Conservation (phyloP, 2,888 invertebrate species). For the Octonoba sinensis region DNA sequence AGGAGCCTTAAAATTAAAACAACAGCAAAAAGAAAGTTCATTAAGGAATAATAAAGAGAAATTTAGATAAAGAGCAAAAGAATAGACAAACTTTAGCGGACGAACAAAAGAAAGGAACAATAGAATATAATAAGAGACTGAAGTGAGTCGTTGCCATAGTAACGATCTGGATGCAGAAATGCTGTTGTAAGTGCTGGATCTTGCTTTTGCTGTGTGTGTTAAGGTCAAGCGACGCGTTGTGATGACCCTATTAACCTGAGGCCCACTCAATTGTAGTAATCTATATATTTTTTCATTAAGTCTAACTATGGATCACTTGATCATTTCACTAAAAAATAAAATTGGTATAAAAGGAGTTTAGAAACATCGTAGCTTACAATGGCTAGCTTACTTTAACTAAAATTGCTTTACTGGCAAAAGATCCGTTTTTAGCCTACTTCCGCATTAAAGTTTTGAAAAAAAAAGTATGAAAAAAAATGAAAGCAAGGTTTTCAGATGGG, state of each 20-base stretch:
- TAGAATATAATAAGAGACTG: conserved; percentile 35
- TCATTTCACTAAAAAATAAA: too few species aligned
- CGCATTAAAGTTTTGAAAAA: too few species aligned
- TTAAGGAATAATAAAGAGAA: conserved; percentile 21
- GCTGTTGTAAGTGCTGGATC: conserved; percentile 34
- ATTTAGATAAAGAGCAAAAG: conserved; percentile 28
- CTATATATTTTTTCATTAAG: too few species aligned
- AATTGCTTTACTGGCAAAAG: too few species aligned
- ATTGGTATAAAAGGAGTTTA: too few species aligned
- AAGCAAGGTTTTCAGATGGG: too few species aligned
- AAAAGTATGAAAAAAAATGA: too few species aligned
- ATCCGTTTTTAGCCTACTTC: too few species aligned
- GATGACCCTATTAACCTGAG: conserved; percentile 35
- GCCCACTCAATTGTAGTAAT: too few species aligned
- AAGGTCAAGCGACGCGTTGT: conserved; percentile 29
- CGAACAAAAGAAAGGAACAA: conserved; percentile 22
- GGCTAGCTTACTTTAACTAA: too few species aligned
- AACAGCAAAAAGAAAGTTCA: conserved; percentile 1
- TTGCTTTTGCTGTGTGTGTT: not conserved
- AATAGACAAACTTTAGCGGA: conserved; percentile 33
- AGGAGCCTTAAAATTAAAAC: not conserved
- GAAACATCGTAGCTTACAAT: too few species aligned
- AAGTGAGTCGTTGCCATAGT: conserved; percentile 54
- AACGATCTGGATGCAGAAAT: conserved; percentile 32
- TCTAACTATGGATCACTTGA: too few species aligned